These are phyloP conservation scores for Eonycteris spelaea DNA, from an alignment of 2,113 vertebrate species.

Conservation along the genomic window DNA sequence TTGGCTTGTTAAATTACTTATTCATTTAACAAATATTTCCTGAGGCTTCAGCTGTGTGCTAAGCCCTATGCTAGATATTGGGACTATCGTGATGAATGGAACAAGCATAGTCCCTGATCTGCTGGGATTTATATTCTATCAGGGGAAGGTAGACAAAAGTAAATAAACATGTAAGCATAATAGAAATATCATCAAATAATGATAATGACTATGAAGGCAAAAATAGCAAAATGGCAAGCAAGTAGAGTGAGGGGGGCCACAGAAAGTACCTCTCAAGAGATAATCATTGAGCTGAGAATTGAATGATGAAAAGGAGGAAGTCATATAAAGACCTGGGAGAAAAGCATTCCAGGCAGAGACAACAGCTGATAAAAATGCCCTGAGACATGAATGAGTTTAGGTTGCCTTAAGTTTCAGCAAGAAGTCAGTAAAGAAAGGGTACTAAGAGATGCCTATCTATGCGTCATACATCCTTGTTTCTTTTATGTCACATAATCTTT, in stretches of 20 bases:
- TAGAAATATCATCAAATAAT: conserved; percentile 3
- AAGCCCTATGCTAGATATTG: neutral
- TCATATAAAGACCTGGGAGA: neutral
- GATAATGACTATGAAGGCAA: neutral
- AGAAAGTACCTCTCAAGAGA: neutral
- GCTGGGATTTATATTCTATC: neutral
- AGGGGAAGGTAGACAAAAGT: neutral
- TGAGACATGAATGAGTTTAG: neutral
- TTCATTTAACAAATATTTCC: neutral
- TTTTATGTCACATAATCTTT: neutral
- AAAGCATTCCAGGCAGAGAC: neutral
- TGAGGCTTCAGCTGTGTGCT: neutral
- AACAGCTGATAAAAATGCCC: neutral
- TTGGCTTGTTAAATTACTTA: neutral
- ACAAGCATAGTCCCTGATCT: neutral
- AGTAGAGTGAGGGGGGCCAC: neutral
- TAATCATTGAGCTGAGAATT: neutral
- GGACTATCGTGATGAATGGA: neutral
- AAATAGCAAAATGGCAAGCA: neutral
- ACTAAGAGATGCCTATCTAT: neutral
- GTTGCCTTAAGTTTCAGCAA: neutral
- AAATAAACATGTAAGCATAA: neutral
- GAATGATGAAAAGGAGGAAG: conserved; percentile 1
- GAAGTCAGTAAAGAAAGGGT: neutral
- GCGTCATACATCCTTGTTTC: neutral